Conservation (phyloP, 2,113 vertebrate genomes). For the Morone saxatilis region DNA sequence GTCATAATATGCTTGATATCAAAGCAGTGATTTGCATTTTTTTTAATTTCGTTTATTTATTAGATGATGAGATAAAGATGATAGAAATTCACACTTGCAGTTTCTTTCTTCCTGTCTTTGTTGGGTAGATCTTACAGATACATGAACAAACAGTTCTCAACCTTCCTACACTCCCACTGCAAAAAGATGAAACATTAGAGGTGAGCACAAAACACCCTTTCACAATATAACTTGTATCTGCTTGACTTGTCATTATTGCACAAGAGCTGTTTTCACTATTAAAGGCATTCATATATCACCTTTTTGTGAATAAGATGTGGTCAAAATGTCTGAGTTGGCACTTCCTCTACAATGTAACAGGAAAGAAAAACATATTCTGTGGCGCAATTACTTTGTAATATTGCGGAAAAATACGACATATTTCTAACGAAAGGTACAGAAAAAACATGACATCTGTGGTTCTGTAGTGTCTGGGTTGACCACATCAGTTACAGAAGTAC, state of each 20-base stretch:
- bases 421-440: slow-evolving; percentile 15
- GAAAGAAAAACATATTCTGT: slow-evolving; percentile 46
- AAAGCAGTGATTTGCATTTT: neutral
- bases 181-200: slow-evolving; percentile 66
- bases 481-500: neutral
- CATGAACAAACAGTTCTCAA: slow-evolving; percentile 61
- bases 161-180: slow-evolving; percentile 57
- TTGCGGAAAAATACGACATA: slow-evolving; percentile 31
- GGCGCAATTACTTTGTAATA: slow-evolving; percentile 38
- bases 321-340: slow-evolving; percentile 23
- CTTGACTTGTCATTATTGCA: slow-evolving; percentile 17
- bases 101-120: neutral
- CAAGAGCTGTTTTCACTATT: slow-evolving; percentile 6
- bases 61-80: neutral
- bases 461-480: neutral
- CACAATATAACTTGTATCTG: neutral
- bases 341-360: slow-evolving; percentile 43
- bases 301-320: slow-evolving; percentile 46
- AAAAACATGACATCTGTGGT: neutral
- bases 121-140: slow-evolving; percentile 69
- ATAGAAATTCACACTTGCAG: neutral
- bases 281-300: neutral
- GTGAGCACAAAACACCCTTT: slow-evolving; percentile 58
- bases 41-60: neutral
- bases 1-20: neutral